phyloP scores from a whole-genome alignment of 2,888 invertebrate genomes.

The Dichetophora obliterata region DNA sequence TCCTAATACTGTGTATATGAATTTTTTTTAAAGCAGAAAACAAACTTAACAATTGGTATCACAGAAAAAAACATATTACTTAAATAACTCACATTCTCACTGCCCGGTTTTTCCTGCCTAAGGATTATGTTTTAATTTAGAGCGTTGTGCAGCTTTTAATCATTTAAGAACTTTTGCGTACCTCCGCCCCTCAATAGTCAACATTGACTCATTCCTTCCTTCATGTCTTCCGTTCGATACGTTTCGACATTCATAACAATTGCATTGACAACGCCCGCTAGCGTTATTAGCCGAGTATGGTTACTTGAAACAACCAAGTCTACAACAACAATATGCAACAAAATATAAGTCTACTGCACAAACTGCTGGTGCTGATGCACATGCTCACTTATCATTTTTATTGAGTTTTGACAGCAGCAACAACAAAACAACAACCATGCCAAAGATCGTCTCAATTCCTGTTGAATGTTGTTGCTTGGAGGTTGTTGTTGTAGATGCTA shows the following conservation, averaged over 20 bases:
- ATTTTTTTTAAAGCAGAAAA: too few relatives aligned
- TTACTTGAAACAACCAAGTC: not conserved
- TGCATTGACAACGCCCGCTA: slow-evolving; percentile 40
- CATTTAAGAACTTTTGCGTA: slow-evolving; percentile 19
- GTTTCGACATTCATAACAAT: slow-evolving; percentile 9
- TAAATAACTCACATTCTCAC: not conserved
- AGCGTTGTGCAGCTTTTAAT: slow-evolving; percentile 32
- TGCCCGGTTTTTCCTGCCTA: not conserved
- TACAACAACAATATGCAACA: slow-evolving; percentile 4
- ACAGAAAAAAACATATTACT: too few relatives aligned
- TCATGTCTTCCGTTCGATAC: not conserved
- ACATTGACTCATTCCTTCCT: not conserved
- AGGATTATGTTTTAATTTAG: slow-evolving; percentile 40
- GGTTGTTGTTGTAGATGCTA: not conserved
- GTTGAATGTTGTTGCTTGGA: not conserved
- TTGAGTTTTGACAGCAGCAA: slow-evolving; percentile 44
- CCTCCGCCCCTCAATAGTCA: slow-evolving; percentile 18
- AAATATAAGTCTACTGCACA: not conserved
- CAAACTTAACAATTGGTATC: too few relatives aligned
- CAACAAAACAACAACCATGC: slow-evolving; percentile 6
- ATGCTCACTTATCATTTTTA: slow-evolving; percentile 52
- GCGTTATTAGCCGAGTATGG: slow-evolving; percentile 28
- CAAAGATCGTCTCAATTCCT: not conserved
- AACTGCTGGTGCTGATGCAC: slow-evolving; percentile 2
- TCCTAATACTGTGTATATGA: too few relatives aligned